Evolutionary conservation across 2,113 vertebrate species (phyloP), one percentile per base, ranked within the genome.

Genomic region (Scortum barcoo): DNA sequence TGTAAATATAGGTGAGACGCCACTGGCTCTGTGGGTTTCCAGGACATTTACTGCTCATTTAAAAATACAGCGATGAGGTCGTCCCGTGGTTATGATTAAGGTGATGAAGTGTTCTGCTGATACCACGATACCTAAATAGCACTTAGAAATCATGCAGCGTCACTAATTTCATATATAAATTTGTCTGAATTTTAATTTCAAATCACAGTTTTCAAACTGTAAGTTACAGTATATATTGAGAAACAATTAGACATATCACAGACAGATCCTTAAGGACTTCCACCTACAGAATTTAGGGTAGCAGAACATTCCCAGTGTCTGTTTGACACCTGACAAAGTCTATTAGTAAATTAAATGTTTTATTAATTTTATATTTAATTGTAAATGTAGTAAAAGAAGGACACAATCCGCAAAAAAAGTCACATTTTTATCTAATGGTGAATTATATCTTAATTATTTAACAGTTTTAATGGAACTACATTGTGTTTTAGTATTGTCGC

Each of bases 1-100:
- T 84, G 74, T 80, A 81, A 84, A 90, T 63, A 83, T 30, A 83
- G 65, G 54, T 73, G 62, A 63, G 30, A 65, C 68, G 48, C 16
- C 78, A 28, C 69, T 87, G 33, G 86, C 70, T 54, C n/a, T 50
- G 54, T 56, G 72, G 72, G n/a, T 79, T 88, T 83, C 70, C 50
- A 62, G 12, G 17, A 63, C 77, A 68, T 84, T 56, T 80, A 22
- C 33, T 33, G 51, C n/a, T 65, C 57, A 36, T 84, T 66, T 72
- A 78, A 81, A 83, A 88, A 83, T 42, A 74, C 7, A 51, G 9
- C 19, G 40, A 36, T 36, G 56, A 63, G 42, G 38, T 71, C 76
- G 58, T 51, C 26, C 12, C 67, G 53, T 58, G 79, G 84, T 76
- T 11, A 54, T 74, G 53, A 83, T 63, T 62, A 62, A 38, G 50